A percentile compares a stretch with the other conserved stretches of the same genome.
Evolutionary conservation across 2,888 invertebrate species (phyloP).

Genomic region (Blera fallax): DNA sequence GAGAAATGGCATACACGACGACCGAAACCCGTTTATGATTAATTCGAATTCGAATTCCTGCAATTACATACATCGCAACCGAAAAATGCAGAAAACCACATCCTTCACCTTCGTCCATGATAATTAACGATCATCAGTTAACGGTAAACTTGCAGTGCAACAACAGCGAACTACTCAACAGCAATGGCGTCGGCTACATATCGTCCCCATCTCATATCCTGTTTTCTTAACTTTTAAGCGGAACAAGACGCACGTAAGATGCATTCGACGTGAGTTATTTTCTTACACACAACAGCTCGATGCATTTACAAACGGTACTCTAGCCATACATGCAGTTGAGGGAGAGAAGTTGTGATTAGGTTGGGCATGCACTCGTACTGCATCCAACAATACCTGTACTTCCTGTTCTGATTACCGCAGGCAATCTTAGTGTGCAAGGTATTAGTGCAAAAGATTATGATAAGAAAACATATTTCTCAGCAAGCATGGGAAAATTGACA

Average conservation of each 20-base stretch:
- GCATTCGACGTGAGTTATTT: constrained; percentile 49
- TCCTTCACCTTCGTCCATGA: constrained; percentile 33
- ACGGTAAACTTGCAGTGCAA: constrained; percentile 53
- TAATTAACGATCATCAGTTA: constrained; percentile 45
- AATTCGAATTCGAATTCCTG: constrained; percentile 11
- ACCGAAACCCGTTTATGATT: constrained; percentile 25
- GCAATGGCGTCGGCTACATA: neutral
- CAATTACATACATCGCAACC: neutral
- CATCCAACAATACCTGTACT: neutral
- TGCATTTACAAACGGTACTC: constrained; percentile 38
- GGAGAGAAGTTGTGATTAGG: constrained; percentile 50
- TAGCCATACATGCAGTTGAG: constrained; percentile 36
- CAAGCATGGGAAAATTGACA: neutral
- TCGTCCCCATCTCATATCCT: constrained; percentile 12
- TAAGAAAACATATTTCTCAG: constrained; percentile 39
- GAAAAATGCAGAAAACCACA: constrained; percentile 5
- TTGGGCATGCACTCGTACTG: neutral
- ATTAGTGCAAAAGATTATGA: constrained; percentile 47
- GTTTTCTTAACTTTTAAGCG: constrained; percentile 21
- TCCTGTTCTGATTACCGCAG: constrained; percentile 23
- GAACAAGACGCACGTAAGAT: constrained; percentile 42
- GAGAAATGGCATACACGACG: neutral
- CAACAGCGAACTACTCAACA: neutral
- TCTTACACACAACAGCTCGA: constrained; percentile 25
- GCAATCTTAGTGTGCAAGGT: constrained; percentile 34